Percentiles rank a stretch among this genome's conserved stretches.
Conservation (phyloP, 1,140 invertebrate species). For the Saxidomus purpurata region DNA sequence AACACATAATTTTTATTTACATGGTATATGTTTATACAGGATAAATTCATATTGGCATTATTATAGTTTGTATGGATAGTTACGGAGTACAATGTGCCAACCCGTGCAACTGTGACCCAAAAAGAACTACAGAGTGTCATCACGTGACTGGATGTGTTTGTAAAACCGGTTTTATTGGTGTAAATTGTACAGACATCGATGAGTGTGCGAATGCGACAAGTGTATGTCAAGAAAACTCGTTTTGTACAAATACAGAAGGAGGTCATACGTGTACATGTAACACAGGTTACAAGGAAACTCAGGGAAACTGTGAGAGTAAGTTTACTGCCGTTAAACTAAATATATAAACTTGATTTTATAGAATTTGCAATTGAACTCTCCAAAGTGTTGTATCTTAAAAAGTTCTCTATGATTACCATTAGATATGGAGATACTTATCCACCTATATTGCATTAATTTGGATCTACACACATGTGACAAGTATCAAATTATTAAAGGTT, state of each 20-base stretch:
- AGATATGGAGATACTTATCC: too few relatives aligned
- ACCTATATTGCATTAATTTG: too few relatives aligned
- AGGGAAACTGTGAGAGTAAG: neutral
- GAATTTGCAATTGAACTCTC: neutral
- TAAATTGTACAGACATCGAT: constrained; percentile 20
- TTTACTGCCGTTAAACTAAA: too few relatives aligned
- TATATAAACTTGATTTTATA: neutral
- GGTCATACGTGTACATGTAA: constrained; percentile 12
- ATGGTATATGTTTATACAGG: too few relatives aligned
- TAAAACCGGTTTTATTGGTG: constrained; percentile 25
- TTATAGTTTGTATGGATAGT: neutral
- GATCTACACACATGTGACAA: too few relatives aligned
- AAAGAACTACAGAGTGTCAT: constrained; percentile 3
- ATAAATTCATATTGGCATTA: too few relatives aligned
- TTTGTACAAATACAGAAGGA: constrained; percentile 1
- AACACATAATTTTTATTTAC: too few relatives aligned
- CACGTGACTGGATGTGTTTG: constrained; percentile 56
- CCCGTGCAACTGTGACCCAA: neutral
- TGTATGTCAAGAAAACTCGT: neutral
- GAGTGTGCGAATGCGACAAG: neutral
- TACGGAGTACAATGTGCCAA: neutral
- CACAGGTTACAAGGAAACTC: neutral
- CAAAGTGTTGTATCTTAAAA: too few relatives aligned
- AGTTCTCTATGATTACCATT: too few relatives aligned
- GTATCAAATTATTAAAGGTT: too few relatives aligned